Percentiles rank a stretch among this genome's conserved stretches.
Conservation (phyloP, 2,888 invertebrate species). For the Gastrophysa polygoni region DNA sequence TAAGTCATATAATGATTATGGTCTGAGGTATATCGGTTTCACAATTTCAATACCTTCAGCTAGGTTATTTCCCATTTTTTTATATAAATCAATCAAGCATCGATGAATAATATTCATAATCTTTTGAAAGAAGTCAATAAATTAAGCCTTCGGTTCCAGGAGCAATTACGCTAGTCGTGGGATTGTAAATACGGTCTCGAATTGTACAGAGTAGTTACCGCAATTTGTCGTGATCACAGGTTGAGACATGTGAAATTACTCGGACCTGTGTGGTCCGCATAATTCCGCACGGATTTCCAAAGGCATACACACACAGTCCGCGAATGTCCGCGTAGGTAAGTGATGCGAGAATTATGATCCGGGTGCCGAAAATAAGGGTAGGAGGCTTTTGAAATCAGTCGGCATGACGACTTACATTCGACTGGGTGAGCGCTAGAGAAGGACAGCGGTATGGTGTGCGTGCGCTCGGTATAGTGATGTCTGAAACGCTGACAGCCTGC, state of each 20-base stretch:
- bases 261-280: conserved; percentile 47
- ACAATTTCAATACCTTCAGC: too few species aligned
- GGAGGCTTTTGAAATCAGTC: conserved; percentile 54
- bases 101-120: background rate
- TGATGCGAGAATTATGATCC: conserved; percentile 55
- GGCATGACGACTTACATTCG: conserved; percentile 47
- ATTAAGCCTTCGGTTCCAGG: conserved; percentile 39
- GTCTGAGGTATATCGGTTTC: too few species aligned
- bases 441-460: conserved; percentile 49
- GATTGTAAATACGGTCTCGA: conserved; percentile 44
- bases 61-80: background rate
- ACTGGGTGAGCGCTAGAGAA: conserved; percentile 38
- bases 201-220: conserved; percentile 45
- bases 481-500: conserved; percentile 61
- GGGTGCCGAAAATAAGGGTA: conserved; percentile 56
- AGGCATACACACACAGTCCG: conserved; percentile 36
- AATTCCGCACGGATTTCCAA: conserved; percentile 33
- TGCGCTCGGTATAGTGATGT: conserved; percentile 59
- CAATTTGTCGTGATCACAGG: conserved; percentile 53
- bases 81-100: background rate
- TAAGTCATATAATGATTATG: too few species aligned
- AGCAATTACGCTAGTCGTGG: conserved; percentile 46
- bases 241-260: conserved; percentile 52
- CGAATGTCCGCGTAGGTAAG: conserved; percentile 46
- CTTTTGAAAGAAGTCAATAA: conserved; percentile 29